Conservation (phyloP, 2,888 invertebrate genomes). For the Augiades crinisus region DNA sequence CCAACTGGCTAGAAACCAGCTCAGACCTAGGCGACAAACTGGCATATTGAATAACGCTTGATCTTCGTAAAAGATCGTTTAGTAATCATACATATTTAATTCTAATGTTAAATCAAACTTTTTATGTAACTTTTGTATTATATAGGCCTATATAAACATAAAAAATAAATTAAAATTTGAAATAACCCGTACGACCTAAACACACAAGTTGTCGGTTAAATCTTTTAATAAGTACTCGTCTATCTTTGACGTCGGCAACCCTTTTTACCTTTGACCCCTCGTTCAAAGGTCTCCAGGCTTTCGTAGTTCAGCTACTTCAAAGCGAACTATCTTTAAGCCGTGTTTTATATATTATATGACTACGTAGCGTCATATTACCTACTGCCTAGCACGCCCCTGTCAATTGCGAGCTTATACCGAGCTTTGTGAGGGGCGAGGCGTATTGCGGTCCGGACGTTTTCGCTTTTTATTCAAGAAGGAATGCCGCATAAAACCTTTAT, state of each 20-base stretch:
- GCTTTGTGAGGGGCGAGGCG: conserved; percentile 11
- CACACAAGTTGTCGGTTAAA: conserved; percentile 38
- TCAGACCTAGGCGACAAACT: too few relatives aligned
- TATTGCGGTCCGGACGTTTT: conserved; percentile 9
- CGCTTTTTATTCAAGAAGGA: conserved; percentile 12
- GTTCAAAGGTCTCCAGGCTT: conserved; percentile 51
- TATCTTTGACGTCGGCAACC: conserved; percentile 67
- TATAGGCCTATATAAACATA: background rate
- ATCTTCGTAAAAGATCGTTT: too few relatives aligned
- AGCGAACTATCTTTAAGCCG: conserved; percentile 59
- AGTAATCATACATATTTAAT: too few relatives aligned
- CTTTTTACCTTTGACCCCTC: conserved; percentile 67
- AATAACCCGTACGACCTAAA: conserved; percentile 12
- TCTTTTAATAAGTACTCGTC: conserved; percentile 62
- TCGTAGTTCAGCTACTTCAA: conserved; percentile 56
- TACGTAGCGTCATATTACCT: conserved; percentile 4
- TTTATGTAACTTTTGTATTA: too few relatives aligned
- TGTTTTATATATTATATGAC: conserved; percentile 29
- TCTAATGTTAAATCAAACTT: too few relatives aligned
- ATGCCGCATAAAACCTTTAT: conserved; percentile 21
- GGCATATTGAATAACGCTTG: too few relatives aligned
- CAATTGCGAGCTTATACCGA: conserved; percentile 12
- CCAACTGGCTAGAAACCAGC: too few relatives aligned
- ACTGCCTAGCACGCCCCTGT: conserved; percentile 4
- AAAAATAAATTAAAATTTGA: conserved; percentile 5